Percentiles rank a stretch among this genome's conserved stretches.
Conservation (phyloP, 1,140 invertebrate species). For the Geopemphigus sp. region DNA sequence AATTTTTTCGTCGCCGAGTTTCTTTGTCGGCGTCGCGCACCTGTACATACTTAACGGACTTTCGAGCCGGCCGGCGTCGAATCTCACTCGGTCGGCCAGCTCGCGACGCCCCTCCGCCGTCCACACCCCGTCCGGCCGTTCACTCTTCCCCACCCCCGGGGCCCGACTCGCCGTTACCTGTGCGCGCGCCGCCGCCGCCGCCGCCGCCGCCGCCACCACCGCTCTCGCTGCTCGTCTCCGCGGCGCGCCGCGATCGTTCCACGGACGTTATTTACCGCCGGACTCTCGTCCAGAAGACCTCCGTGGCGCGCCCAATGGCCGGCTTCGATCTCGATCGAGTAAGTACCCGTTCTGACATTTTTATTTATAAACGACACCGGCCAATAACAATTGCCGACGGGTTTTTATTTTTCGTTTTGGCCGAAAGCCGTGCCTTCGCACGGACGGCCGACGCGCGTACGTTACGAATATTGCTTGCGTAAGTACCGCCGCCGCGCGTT, state of each 20-base stretch:
- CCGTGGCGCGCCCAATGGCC: constrained; percentile 23
- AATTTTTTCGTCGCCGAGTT: no score
- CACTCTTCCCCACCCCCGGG: background rate
- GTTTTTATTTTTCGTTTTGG: background rate
- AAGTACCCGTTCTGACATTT: constrained; percentile 5
- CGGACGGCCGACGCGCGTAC: background rate
- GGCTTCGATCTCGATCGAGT: constrained; percentile 10
- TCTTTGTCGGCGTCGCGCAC: no score
- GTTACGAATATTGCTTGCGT: no score
- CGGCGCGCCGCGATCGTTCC: background rate
- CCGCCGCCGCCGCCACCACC: no score
- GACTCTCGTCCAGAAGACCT: constrained; percentile 32
- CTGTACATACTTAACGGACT: no score
- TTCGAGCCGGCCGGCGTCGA: background rate
- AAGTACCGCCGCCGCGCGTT: no score
- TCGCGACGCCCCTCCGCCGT: background rate
- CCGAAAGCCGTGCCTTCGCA: no score
- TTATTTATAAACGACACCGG: background rate
- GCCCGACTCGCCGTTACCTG: no score
- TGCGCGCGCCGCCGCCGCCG: background rate
- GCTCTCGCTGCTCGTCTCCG: no score
- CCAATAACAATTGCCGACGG: background rate
- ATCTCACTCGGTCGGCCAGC: no score
- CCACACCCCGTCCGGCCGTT: background rate
- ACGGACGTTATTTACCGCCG: constrained; percentile 10